Evolutionary conservation across 2,888 invertebrate species (phyloP).

Genomic region (Dinocampus coccinellae): DNA sequence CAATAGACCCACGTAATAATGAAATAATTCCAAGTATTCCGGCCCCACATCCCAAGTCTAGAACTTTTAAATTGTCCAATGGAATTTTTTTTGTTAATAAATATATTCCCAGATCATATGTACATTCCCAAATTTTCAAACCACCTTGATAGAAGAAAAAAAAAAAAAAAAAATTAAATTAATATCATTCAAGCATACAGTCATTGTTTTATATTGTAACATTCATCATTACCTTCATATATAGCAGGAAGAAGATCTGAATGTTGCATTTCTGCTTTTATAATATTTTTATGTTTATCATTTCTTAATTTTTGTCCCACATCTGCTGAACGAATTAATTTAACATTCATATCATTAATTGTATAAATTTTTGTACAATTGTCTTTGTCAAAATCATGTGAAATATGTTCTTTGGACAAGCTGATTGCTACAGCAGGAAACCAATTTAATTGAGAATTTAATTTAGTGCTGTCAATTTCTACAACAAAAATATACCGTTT

Average conservation of each 20-base stretch:
- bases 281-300: slow-evolving; percentile 65
- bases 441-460: slow-evolving; percentile 50
- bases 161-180: too few species aligned
- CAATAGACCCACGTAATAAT: slow-evolving; percentile 74
- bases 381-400: slow-evolving; percentile 40
- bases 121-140: slow-evolving; percentile 96
- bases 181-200: neutral
- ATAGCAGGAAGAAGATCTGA: slow-evolving; percentile 82
- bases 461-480: slow-evolving; percentile 25
- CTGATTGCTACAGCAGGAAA: slow-evolving; percentile 54
- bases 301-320: slow-evolving; percentile 57
- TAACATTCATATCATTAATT: slow-evolving; percentile 43
- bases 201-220: slow-evolving; percentile 6
- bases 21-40: slow-evolving; percentile 90
- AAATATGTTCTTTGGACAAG: slow-evolving; percentile 48
- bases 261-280: slow-evolving; percentile 75
- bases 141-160: slow-evolving; percentile 83
- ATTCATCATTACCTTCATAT: slow-evolving; percentile 79
- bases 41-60: slow-evolving; percentile 94
- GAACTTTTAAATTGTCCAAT: slow-evolving; percentile 73
- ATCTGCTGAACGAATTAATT: slow-evolving; percentile 54
- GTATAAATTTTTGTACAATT: slow-evolving; percentile 15
- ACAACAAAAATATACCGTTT: slow-evolving; percentile 11
- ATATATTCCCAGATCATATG: slow-evolving; percentile 82
- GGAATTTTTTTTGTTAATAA: slow-evolving; percentile 69